Conservation (phyloP, 2,888 invertebrate species). For the Folsomia candida region DNA sequence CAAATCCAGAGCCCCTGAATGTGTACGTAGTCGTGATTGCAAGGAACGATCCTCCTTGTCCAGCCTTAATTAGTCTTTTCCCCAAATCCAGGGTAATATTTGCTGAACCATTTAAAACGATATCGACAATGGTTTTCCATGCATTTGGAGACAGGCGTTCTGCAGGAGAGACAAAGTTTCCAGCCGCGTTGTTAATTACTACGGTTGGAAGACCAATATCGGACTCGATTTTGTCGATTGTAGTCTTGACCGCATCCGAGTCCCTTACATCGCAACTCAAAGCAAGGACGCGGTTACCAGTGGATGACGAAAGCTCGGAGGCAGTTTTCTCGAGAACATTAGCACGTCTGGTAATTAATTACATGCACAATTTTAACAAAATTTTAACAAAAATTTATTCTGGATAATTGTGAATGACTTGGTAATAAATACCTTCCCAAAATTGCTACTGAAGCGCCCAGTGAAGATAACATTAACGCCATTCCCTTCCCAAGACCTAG, state of each 20-base stretch:
- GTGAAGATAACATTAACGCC: slow-evolving; percentile 56
- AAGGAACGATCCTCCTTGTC: slow-evolving; percentile 56
- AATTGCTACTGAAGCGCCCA: slow-evolving; percentile 59
- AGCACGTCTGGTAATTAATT: slow-evolving; percentile 55
- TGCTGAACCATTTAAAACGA: slow-evolving; percentile 58
- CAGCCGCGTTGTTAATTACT: slow-evolving; percentile 60
- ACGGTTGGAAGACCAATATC: slow-evolving; percentile 57
- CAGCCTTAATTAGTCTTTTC: slow-evolving; percentile 56
- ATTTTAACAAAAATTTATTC: too few relatives aligned
- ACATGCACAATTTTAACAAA: too few relatives aligned
- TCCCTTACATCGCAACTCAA: slow-evolving; percentile 58
- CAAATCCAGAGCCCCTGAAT: slow-evolving; percentile 58
- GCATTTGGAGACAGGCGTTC: slow-evolving; percentile 59
- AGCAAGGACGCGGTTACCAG: slow-evolving; percentile 55
- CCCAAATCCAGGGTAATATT: slow-evolving; percentile 58
- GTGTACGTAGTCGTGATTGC: slow-evolving; percentile 59
- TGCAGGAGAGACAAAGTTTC: slow-evolving; percentile 59
- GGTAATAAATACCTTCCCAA: slow-evolving; percentile 57
- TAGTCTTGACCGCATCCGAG: slow-evolving; percentile 54
- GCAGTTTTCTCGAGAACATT: slow-evolving; percentile 57
- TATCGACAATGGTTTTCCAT: slow-evolving; percentile 57
- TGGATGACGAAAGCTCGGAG: slow-evolving; percentile 54
- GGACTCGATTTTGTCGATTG: slow-evolving; percentile 56
- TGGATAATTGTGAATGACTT: too few relatives aligned
- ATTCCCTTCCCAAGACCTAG: slow-evolving; percentile 59